Conservation (phyloP, 2,888 invertebrate genomes). For the Brachycybe producta region DNA sequence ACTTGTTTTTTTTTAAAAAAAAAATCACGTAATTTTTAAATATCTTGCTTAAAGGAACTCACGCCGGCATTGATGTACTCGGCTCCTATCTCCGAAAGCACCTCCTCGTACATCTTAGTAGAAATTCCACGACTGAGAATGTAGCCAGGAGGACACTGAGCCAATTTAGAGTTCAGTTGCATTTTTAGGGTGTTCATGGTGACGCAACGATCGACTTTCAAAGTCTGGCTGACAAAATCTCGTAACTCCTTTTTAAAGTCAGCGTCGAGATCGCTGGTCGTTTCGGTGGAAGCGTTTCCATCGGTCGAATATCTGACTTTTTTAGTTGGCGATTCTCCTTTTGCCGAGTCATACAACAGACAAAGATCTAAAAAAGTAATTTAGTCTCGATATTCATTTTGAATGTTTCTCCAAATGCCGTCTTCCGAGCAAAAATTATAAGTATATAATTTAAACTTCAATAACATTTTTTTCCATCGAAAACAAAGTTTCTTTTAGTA, state of each 20-base stretch:
- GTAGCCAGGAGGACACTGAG: constrained; percentile 15
- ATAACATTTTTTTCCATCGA: too few relatives aligned
- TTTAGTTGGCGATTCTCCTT: background rate
- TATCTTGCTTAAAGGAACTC: background rate
- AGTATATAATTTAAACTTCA: too few relatives aligned
- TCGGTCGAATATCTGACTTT: too few relatives aligned
- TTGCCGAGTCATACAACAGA: too few relatives aligned
- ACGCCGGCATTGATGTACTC: constrained; percentile 2
- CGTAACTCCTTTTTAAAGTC: too few relatives aligned
- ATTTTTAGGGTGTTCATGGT: constrained; percentile 13
- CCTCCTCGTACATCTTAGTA: constrained; percentile 12
- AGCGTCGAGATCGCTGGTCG: background rate
- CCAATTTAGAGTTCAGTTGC: constrained; percentile 12
- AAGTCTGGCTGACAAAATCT: background rate
- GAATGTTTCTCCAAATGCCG: too few relatives aligned
- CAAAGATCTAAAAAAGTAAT: too few relatives aligned
- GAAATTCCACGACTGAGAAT: constrained; percentile 16
- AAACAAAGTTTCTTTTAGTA: too few relatives aligned
- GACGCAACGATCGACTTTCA: background rate
- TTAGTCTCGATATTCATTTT: too few relatives aligned
- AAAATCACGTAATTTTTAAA: background rate
- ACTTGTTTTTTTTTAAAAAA: background rate
- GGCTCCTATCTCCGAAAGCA: constrained; percentile 4
- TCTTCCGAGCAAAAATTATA: too few relatives aligned
- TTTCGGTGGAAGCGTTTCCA: background rate